Conservation (phyloP, 2,888 invertebrate species). For the Plebejus anna region DNA sequence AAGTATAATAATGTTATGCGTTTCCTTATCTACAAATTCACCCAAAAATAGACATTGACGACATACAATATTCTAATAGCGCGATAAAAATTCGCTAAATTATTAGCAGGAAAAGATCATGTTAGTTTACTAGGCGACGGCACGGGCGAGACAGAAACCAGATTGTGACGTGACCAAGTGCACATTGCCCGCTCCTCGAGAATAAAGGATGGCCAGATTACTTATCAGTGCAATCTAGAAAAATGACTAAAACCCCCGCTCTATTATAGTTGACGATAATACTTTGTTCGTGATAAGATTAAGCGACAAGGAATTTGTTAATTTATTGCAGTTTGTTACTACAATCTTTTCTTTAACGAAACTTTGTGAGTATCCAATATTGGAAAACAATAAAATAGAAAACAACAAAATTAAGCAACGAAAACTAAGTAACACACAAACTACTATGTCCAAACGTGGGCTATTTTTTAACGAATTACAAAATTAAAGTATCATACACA, state of each 20-base stretch:
- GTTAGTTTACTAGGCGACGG: background rate
- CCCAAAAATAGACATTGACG: background rate
- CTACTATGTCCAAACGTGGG: background rate
- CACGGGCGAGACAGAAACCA: background rate
- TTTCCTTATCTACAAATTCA: background rate
- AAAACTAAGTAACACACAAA: background rate
- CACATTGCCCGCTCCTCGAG: conserved; percentile 21
- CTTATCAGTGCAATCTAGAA: conserved; percentile 28
- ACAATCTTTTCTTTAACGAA: background rate
- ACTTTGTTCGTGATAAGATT: conserved; percentile 6
- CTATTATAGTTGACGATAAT: conserved; percentile 6
- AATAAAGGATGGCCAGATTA: conserved; percentile 26
- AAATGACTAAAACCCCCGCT: conserved; percentile 17
- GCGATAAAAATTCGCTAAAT: conserved; percentile 1
- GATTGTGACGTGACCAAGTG: conserved; percentile 26
- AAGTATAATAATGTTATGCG: background rate
- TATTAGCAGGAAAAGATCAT: background rate
- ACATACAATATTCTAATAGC: background rate
- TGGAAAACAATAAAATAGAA: background rate
- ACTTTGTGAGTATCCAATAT: background rate
- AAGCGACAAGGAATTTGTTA: background rate
- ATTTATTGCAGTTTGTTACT: background rate
- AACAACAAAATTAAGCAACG: background rate
- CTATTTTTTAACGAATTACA: background rate
- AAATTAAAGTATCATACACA: background rate